These are phyloP conservation scores for Psittacula cyanocephala DNA, from an alignment of 2,113 vertebrate genomes.

Conservation along the genomic window DNA sequence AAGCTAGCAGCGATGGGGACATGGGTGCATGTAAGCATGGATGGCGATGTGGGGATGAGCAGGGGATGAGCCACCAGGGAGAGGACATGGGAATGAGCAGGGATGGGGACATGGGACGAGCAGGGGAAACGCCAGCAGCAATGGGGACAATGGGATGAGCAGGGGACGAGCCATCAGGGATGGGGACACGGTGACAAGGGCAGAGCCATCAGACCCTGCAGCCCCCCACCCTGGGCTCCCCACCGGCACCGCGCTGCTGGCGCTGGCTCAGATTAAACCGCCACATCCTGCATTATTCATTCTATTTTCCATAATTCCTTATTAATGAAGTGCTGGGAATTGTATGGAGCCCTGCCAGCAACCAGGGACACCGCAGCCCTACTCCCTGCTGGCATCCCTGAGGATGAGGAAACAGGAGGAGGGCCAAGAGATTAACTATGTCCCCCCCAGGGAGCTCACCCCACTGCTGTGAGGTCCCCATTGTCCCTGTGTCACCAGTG, in stretches of 20 bases:
- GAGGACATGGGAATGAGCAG: neutral
- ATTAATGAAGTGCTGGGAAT: neutral
- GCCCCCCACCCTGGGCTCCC: neutral
- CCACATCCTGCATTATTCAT: neutral
- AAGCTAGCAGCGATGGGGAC: neutral
- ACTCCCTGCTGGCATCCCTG: neutral
- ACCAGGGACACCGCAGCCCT: neutral
- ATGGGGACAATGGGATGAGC: neutral
- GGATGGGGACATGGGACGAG: neutral
- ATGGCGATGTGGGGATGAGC: neutral
- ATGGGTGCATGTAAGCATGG: neutral
- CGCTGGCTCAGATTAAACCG: neutral
- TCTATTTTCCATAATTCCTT: neutral
- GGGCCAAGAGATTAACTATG: neutral
- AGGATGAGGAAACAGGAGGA: neutral
- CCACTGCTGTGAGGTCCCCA: neutral
- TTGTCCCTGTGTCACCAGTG: neutral
- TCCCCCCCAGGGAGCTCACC: neutral
- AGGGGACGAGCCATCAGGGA: neutral
- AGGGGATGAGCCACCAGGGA: neutral
- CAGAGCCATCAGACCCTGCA: neutral
- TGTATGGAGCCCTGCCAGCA: neutral
- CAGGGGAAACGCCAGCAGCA: neutral
- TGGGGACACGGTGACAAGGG: neutral
- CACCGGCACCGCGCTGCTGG: neutral